phyloP scores from a whole-genome alignment of 1,140 invertebrate species.

The Heterodera carotae region DNA sequence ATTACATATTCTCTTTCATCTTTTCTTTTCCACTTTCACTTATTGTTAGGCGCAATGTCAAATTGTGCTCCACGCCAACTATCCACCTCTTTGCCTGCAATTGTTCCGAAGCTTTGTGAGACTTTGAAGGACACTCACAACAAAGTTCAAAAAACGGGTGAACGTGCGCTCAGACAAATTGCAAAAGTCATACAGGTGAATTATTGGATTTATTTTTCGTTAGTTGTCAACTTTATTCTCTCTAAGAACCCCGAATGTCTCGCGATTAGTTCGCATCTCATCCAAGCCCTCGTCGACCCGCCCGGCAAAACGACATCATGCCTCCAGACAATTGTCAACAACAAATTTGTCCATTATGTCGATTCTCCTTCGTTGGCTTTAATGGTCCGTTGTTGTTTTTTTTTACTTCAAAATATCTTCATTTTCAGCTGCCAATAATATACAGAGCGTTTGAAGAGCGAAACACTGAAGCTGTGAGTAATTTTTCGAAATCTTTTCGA shows the following conservation, averaged over 20 bases:
- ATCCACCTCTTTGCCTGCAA: conserved; percentile 92
- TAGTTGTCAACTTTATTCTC: conserved; percentile 77
- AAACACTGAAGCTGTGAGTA: neutral
- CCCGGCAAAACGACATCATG: conserved; percentile 84
- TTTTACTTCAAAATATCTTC: conserved; percentile 12
- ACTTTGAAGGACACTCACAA: conserved; percentile 94
- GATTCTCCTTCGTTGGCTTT: conserved; percentile 95
- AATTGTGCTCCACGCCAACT: conserved; percentile 97
- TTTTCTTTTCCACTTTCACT: neutral
- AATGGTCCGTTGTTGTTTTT: conserved; percentile 80
- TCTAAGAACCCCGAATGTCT: conserved; percentile 91
- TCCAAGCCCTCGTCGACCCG: conserved; percentile 93
- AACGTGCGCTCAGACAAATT: conserved; percentile 90
- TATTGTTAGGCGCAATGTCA: conserved; percentile 63
- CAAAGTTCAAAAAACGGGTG: conserved; percentile 94
- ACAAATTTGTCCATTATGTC: conserved; percentile 98
- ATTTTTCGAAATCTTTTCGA: neutral
- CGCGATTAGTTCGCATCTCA: conserved; percentile 81
- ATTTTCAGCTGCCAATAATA: neutral
- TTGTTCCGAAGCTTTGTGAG: conserved; percentile 97
- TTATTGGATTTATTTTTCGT: neutral
- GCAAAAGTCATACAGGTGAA: conserved; percentile 86
- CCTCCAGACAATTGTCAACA: conserved; percentile 89
- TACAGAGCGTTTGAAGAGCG: neutral
- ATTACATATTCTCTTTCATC: conserved; percentile 31